Evolutionary conservation across 1,140 invertebrate genomes (phyloP).

Genomic region (Aphidius ervi): DNA sequence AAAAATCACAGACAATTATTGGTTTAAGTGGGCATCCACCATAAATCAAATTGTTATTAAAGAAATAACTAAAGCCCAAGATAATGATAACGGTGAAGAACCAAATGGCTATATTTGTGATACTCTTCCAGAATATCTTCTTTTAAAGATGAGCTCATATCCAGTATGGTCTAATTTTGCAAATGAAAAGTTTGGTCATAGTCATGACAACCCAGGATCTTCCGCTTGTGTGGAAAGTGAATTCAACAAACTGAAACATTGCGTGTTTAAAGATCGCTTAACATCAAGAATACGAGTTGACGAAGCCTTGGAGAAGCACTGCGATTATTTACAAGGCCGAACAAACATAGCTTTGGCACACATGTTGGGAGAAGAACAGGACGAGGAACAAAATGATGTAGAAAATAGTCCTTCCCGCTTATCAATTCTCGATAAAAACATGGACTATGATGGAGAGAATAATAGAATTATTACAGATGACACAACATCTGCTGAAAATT

Average conservation of each 20-base stretch:
- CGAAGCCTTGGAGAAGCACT: slow-evolving; percentile 2
- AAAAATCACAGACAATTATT: too few relatives aligned
- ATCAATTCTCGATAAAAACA: neutral
- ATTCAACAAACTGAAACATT: neutral
- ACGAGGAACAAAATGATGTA: neutral
- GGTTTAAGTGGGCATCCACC: too few relatives aligned
- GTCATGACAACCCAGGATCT: neutral
- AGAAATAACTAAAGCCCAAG: too few relatives aligned
- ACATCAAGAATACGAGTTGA: neutral
- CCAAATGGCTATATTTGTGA: too few relatives aligned
- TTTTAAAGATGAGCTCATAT: too few relatives aligned
- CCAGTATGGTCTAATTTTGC: too few relatives aligned
- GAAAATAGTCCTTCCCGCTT: neutral
- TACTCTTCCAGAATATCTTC: too few relatives aligned
- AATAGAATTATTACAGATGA: neutral
- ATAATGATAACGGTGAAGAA: too few relatives aligned
- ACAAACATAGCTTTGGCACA: neutral
- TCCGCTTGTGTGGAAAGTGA: neutral
- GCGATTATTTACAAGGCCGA: neutral
- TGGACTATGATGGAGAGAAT: neutral
- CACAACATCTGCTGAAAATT: neutral
- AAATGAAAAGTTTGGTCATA: too few relatives aligned
- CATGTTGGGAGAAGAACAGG: neutral
- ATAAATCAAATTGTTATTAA: too few relatives aligned
- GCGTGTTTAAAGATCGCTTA: neutral